Percentiles rank a stretch among this genome's conserved stretches.
Conservation (phyloP, 2,113 vertebrate genomes). For the Furnarius figulus region DNA sequence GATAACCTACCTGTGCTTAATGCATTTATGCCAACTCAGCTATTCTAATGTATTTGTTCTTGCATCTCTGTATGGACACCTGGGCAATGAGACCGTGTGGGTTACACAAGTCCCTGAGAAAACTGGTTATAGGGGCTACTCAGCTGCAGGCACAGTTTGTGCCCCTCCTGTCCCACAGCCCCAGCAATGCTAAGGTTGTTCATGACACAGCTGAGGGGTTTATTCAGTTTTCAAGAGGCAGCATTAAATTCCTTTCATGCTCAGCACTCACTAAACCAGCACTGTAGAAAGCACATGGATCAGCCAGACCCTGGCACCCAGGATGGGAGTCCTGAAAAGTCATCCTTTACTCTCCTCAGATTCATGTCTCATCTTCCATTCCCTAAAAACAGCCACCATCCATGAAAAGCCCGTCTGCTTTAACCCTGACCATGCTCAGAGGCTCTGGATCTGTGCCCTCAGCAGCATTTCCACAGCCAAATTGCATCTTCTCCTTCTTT, state of each 20-base stretch:
- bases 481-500: background rate
- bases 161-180: background rate
- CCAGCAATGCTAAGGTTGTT: background rate
- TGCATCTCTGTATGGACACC: background rate
- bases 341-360: too few species aligned
- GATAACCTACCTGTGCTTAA: background rate
- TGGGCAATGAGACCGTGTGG: background rate
- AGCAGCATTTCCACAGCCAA: background rate
- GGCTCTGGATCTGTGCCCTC: background rate
- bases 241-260: background rate
- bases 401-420: background rate
- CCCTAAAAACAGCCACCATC: background rate
- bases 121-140: rapidly evolving
- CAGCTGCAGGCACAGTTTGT: background rate
- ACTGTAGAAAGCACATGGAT: rapidly evolving
- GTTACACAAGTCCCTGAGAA: background rate
- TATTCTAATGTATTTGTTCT: background rate
- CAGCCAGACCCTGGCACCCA: background rate
- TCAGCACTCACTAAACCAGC: background rate
- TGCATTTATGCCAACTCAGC: background rate
- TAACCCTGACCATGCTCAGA: rapidly evolving
- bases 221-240: background rate
- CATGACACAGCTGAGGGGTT: background rate
- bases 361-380: background rate
- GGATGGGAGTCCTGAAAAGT: background rate